Base-by-base conservation (phyloP, 2,888 invertebrate species). In the Metacarcinus magister region DNA sequence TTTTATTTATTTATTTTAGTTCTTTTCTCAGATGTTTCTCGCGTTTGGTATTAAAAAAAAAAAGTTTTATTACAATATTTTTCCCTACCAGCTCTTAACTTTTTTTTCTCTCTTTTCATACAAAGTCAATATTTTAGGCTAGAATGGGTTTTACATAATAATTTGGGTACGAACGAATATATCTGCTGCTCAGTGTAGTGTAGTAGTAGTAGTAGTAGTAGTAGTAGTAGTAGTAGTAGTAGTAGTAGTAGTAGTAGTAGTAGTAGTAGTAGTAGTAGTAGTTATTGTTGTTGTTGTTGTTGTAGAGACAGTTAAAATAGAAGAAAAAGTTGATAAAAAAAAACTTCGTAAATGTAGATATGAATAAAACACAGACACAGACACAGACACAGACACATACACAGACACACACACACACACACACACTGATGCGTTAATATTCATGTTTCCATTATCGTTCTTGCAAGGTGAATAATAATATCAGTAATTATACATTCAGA, bases 401-500 rank as follows among this genome's bases (percentile, higher is more conserved):
- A 39, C 39, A 44, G 19, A 44, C 44, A 89, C 89, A 39, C 44
- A 39, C 39, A 89, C 89, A 89, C 39, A 89, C 89, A 89, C 89
- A 89, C 89, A 89, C 8, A 89, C 89, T 3, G 32, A 19, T 19
- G 39, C 89, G 67, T 67, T 67, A 67, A 67, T 67, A 67, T 67
- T 67, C 67, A 67, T 23, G n/a, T n/a, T 67, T 67, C 67, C 67
- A 67, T 67, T 67, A 67, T 8, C 13, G 67, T n/a, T 67, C 67
- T n/a, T 67, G 67, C 67, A 67, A 67, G 67, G 67, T 67, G 67
- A 89, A 89, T 91, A 44, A 91, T 91, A 44, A 46, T 91, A 91
- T 91, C 28, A n/a, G 46, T 43, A 91, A 46, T 46, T 91, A 91
- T 91, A 91, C 46, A 91, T 67, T 67, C 67, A n/a, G 67, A n/a